Percentiles rank a stretch among this genome's conserved stretches.
phyloP scores from a whole-genome alignment of 1,140 invertebrate genomes.

The Pseudomyrmex flavicornis region DNA sequence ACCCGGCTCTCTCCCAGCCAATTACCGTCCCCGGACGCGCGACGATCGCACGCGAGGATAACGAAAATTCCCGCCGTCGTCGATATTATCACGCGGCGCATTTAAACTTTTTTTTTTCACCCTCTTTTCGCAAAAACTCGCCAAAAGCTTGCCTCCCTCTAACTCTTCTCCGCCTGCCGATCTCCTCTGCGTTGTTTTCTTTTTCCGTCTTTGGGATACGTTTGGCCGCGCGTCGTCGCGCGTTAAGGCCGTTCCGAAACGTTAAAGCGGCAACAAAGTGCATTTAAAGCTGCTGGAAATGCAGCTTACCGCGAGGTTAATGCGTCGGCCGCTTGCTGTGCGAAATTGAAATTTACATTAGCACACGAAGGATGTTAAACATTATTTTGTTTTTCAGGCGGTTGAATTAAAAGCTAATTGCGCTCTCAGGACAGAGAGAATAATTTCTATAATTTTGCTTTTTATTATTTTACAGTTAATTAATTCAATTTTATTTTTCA shows the following conservation, averaged over 20 bases:
- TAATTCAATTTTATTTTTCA: background rate
- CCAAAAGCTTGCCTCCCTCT: background rate
- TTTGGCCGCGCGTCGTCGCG: background rate
- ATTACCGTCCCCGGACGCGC: slow-evolving; percentile 61
- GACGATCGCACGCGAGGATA: slow-evolving; percentile 71
- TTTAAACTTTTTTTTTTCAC: slow-evolving; percentile 10
- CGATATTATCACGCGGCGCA: slow-evolving; percentile 53
- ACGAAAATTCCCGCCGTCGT: slow-evolving; percentile 61
- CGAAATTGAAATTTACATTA: slow-evolving; percentile 45
- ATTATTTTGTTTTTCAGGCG: background rate
- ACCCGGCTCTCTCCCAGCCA: slow-evolving; percentile 55
- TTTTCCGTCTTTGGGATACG: background rate
- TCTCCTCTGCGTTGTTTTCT: background rate
- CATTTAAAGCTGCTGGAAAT: slow-evolving; percentile 44
- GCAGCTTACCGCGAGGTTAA: slow-evolving; percentile 28
- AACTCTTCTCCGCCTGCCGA: slow-evolving; percentile 6
- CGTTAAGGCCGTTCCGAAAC: background rate
- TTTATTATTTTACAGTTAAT: slow-evolving; percentile 22
- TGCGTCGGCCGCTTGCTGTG: slow-evolving; percentile 4
- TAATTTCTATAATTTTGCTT: background rate
- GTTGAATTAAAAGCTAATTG: slow-evolving; percentile 33
- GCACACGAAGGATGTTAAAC: background rate
- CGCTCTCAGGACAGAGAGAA: background rate
- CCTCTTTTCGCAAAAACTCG: slow-evolving; percentile 9
- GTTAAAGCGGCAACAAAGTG: slow-evolving; percentile 32